Conservation (phyloP, 2,113 vertebrate genomes). For the Aegotheles bennettii region DNA sequence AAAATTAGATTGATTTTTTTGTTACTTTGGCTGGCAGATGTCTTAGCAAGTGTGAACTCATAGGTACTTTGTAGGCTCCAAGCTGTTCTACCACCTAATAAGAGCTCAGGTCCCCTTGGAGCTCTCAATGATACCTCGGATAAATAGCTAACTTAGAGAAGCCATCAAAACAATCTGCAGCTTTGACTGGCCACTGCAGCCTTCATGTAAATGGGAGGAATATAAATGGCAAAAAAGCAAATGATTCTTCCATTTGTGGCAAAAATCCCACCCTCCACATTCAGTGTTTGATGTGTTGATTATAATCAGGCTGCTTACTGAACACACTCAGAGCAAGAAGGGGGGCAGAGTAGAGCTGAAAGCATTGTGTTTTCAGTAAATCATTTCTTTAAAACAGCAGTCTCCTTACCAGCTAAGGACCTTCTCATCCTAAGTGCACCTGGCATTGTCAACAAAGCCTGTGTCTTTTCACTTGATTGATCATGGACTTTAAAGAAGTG, state of each 20-base stretch:
- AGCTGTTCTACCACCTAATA: not conserved
- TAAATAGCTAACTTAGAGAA: not conserved
- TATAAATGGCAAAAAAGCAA: not conserved
- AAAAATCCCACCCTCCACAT: not conserved
- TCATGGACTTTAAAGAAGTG: conserved; percentile 48
- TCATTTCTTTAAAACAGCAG: not conserved
- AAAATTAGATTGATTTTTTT: not conserved
- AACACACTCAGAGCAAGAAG: not conserved
- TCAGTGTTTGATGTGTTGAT: not conserved
- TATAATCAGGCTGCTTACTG: not conserved
- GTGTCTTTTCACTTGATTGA: conserved; percentile 30
- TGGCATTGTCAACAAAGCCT: conserved; percentile 28
- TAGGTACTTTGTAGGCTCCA: not conserved
- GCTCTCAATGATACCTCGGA: not conserved
- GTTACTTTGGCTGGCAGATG: not conserved
- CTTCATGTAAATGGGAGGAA: not conserved
- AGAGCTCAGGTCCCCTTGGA: not conserved
- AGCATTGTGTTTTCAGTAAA: not conserved
- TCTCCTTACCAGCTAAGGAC: not conserved
- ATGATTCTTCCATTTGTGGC: not conserved
- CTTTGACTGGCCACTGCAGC: not conserved
- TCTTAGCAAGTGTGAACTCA: not conserved
- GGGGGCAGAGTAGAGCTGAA: not conserved
- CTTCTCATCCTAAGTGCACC: not conserved
- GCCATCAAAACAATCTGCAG: not conserved